Base-by-base conservation (phyloP, 2,888 invertebrate genomes). In the Melinopterus prodromus region DNA sequence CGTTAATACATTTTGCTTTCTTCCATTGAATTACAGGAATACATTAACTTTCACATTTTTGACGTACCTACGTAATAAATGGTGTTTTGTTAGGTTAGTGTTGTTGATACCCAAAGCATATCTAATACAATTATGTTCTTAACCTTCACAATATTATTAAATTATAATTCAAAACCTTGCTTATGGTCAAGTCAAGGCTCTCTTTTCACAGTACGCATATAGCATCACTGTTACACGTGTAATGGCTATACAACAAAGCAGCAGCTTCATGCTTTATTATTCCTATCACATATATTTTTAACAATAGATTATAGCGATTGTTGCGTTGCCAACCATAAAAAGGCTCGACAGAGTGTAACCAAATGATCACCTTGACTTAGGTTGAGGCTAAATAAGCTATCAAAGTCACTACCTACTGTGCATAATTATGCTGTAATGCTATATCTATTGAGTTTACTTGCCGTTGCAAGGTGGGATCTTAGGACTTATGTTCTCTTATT, bases 21-120 rank as follows among this genome's bases (percentile, higher is more conserved):
- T 53, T 53, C 53, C 53, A 53, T 53, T 53, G 53, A 53, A 53
- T 53, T 53, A 53, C 53, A 53, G 53, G 53, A 53, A 53, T 53
- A 53, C 53, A 53, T 53, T 53, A 53, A 53, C 53, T 53, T 53
- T 53, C 53, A 53, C 53, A 53, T 53, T 53, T 53, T 53, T 53
- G 53, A 53, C 53, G 53, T 53, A 53, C 2, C 53, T 9, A 53
- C 53, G 53, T 12, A 53, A 2, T 2, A 53, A 53, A 53, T 9
- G 26, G 26, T 26, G 26, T 26, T 26, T 26, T 26, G 26, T 26
- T 26, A 26, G 26, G 26, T 26, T 2, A 2, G 26, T 26, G 1
- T 26, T 26, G 26, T 26, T 26, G 26, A 26, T 26, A 2, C 26
- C 3, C 26, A 26, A 53, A 53, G 53, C 53, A 53, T 53, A 53